Base-by-base conservation (phyloP, 1,140 invertebrate genomes). In the Pachypsylla venusta region DNA sequence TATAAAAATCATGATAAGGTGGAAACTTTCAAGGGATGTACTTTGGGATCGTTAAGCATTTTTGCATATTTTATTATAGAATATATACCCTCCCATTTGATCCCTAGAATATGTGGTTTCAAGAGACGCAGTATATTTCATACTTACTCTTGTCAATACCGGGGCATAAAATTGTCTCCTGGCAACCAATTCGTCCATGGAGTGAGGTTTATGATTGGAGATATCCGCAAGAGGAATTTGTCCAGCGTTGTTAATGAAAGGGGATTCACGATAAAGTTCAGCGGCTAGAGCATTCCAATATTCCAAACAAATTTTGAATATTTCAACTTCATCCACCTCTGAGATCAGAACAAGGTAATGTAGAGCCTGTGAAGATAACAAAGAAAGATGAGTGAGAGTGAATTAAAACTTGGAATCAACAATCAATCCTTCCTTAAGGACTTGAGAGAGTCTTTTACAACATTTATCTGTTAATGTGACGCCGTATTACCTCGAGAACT, bases 271-370 rank as follows among this genome's bases (percentile, higher is more conserved):
- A 69, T 98, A 99, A 57, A 99, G 75, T 70, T 97, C 91, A 56
- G 89, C 80, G 16, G 89, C 81, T 20, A 99, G 75, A 59, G 82
- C 81, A 75, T 96, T 97, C 97, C 97, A 99, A 72, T 98, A 99
- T 71, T 99, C 97, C 20, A 99, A 74, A 71, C 96, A 99, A 62
- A 99, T 99, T 77, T 99, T 99, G 70, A 99, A 99, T 59, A 99
- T 96, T 77, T 99, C 97, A 0, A 96, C 91, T 69, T 99, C 97
- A 62, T 99, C 96, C 1, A 99, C 95, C 76, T 98, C 92, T 19
- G 94, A 98, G 67, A 99, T 98, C 59, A 96, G 76, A 16, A 98
- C 85, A 61, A 99, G 79, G 72, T 98, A 98, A 64, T 91, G 83
- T 25, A 99, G 75, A 2, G 91, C 89, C 79, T 81, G 64, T 4